These are phyloP conservation scores for Kryptopterus vitreolus DNA, from an alignment of 2,797 vertebrate species.

Conservation along the genomic window DNA sequence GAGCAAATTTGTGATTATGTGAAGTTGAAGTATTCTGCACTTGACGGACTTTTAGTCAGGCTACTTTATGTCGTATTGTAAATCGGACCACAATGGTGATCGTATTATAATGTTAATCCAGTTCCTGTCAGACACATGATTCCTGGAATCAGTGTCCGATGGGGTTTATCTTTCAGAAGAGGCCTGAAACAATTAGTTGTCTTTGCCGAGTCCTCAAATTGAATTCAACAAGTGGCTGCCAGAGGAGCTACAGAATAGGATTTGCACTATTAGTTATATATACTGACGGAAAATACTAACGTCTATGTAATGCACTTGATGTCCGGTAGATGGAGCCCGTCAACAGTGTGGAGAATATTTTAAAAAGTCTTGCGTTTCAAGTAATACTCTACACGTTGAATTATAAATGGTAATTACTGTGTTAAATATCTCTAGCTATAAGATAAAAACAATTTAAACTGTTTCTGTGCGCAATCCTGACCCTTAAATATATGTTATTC, in stretches of 20 bases:
- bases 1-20: neutral
- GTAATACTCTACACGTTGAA: neutral
- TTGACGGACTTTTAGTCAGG: neutral
- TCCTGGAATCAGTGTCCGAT: neutral
- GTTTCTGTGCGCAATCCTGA: neutral
- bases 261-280: neutral
- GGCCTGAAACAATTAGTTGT: neutral
- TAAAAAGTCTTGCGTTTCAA: neutral
- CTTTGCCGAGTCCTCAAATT: neutral
- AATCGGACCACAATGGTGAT: neutral
- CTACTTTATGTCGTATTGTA: neutral
- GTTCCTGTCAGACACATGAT: neutral
- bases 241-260: neutral
- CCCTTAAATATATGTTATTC: neutral
- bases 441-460: neutral
- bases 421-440: neutral
- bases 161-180: neutral
- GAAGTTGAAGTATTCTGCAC: neutral
- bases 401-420: constrained; percentile 14
- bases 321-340: constrained; percentile 43
- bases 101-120: neutral
- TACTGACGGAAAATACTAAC: constrained; percentile 5
- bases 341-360: neutral
- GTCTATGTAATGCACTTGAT: constrained; percentile 42
- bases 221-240: neutral